Conservation (phyloP, 2,113 vertebrate genomes). For the Xiphophorus hellerii region DNA sequence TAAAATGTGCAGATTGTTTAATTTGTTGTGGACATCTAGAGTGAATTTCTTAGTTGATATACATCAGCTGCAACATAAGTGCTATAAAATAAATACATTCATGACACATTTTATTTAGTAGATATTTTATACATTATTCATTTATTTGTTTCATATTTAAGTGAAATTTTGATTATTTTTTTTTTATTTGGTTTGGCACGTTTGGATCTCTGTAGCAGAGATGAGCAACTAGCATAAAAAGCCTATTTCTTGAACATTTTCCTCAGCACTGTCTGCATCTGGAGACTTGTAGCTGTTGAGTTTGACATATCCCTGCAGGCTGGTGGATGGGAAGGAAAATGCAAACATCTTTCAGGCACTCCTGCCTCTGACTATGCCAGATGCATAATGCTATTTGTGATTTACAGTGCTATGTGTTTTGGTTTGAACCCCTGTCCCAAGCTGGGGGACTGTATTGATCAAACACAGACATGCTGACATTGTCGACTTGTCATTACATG, state of each 20-base stretch:
- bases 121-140: too few species aligned
- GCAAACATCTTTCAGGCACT: conserved; percentile 22
- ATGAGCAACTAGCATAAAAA: conserved; percentile 58
- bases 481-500: conserved; percentile 42
- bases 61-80: too few species aligned
- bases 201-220: conserved; percentile 24
- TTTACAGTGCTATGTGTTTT: conserved; percentile 38
- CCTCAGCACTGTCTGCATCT: conserved; percentile 31
- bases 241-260: conserved; percentile 48
- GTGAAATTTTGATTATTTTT: too few species aligned
- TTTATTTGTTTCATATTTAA: too few species aligned
- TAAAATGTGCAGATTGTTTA: too few species aligned
- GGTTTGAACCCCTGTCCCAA: conserved; percentile 25
- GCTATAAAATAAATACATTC: not conserved
- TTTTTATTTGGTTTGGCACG: not conserved
- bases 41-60: too few species aligned
- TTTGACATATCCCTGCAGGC: conserved; percentile 41
- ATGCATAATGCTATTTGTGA: conserved; percentile 44
- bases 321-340: conserved; percentile 29
- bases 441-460: conserved; percentile 24
- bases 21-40: not conserved
- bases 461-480: conserved; percentile 13
- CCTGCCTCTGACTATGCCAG: conserved; percentile 15
- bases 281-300: conserved; percentile 19
- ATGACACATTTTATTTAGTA: not conserved